A percentile compares a stretch with the other conserved stretches of the same genome.
phyloP scores from a whole-genome alignment of 2,888 invertebrate genomes.

The Mesochorus sp. region DNA sequence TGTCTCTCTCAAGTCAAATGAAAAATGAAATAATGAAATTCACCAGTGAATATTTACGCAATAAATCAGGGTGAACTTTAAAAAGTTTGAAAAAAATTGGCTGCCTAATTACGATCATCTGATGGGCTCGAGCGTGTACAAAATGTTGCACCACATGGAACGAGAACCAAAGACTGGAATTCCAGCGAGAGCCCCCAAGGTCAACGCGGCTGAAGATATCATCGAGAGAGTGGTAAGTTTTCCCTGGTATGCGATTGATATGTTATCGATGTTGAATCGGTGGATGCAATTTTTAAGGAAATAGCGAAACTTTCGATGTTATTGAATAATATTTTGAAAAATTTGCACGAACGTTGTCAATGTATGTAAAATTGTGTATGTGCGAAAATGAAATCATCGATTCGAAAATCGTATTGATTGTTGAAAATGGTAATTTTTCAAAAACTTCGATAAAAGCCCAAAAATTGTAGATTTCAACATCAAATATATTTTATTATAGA shows the following conservation, averaged over 20 bases:
- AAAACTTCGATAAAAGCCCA: no score
- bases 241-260: background rate
- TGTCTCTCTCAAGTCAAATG: background rate
- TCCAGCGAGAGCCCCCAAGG: constrained; percentile 85
- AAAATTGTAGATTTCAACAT: no score
- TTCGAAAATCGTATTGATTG: no score
- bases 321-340: background rate
- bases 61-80: constrained; percentile 91
- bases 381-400: background rate
- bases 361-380: no score
- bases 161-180: constrained; percentile 87
- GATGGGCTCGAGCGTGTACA: constrained; percentile 91
- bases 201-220: constrained; percentile 87
- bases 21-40: background rate
- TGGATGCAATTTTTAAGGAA: no score
- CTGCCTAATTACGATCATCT: constrained; percentile 89
- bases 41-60: background rate
- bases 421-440: no score
- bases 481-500: no score
- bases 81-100: constrained; percentile 91
- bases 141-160: constrained; percentile 90
- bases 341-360: no score
- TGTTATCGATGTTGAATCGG: background rate
- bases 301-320: background rate
- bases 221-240: constrained; percentile 78